A percentile compares a stretch with the other conserved stretches of the same genome.
Evolutionary conservation across 2,888 invertebrate genomes (phyloP).

Genomic region (Glyphotaelius pellucidus): DNA sequence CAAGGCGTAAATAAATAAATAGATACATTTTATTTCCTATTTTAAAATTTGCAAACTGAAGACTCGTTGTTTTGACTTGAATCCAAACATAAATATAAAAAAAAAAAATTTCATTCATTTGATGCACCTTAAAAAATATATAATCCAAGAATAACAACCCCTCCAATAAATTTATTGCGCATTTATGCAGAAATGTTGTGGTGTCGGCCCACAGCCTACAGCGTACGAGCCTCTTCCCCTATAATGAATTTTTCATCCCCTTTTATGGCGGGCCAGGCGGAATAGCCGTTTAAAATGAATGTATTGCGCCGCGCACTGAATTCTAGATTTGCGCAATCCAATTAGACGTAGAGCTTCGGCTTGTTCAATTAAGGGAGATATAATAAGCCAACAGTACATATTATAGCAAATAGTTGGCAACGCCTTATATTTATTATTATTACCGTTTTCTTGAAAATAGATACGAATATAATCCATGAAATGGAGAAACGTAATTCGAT

Average conservation of each 20-base stretch:
- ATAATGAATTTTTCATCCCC: slow-evolving; percentile 52
- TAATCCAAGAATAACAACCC: not conserved
- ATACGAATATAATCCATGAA: not conserved
- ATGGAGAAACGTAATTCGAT: not conserved
- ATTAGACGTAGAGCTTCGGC: not conserved
- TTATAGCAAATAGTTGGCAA: not conserved
- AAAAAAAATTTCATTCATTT: not conserved
- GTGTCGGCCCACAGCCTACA: not conserved
- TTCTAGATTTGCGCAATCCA: not conserved
- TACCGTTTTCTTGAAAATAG: not conserved
- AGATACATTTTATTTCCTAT: too few relatives aligned
- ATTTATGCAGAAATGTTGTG: slow-evolving; percentile 46
- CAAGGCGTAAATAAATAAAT: too few relatives aligned
- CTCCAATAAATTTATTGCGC: slow-evolving; percentile 28
- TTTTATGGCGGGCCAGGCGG: slow-evolving; percentile 9
- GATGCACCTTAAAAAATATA: not conserved
- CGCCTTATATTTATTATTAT: not conserved
- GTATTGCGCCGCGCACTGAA: not conserved
- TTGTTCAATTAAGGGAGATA: not conserved
- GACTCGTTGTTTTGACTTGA: too few relatives aligned
- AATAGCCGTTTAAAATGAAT: slow-evolving; percentile 22
- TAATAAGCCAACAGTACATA: not conserved
- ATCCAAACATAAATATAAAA: not conserved
- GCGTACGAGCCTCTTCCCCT: slow-evolving; percentile 12
- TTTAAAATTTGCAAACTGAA: too few relatives aligned